phyloP scores from a whole-genome alignment of 2,113 vertebrate species.

The Solea solea region DNA sequence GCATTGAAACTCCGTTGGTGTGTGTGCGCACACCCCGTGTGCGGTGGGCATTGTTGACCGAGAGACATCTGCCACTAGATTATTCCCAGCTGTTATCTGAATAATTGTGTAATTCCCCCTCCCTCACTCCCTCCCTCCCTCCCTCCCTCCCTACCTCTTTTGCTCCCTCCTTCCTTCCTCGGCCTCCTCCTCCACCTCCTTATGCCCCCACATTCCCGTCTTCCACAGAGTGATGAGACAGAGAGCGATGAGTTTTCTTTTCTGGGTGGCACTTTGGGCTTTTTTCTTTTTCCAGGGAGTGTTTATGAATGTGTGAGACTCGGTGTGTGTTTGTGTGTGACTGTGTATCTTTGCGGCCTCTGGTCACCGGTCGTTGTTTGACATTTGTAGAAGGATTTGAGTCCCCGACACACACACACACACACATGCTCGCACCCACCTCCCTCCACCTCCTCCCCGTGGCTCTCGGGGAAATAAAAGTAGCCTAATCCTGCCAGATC shows the following conservation, averaged over 20 bases:
- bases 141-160: conserved; percentile 1
- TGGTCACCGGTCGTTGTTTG: conserved; percentile 70
- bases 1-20: conserved; percentile 56
- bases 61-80: conserved; percentile 86
- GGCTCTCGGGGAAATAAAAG: conserved; percentile 77
- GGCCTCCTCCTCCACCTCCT: conserved; percentile 27
- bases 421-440: background rate
- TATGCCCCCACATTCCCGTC: conserved; percentile 50
- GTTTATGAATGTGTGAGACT: conserved; percentile 50
- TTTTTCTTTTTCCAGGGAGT: conserved; percentile 4
- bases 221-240: conserved; percentile 52
- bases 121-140: background rate
- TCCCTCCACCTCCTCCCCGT: conserved; percentile 32
- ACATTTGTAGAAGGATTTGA: conserved; percentile 77
- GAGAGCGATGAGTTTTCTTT: conserved; percentile 58
- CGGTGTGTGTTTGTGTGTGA: conserved; percentile 4
- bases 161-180: background rate
- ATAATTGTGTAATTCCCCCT: conserved; percentile 83
- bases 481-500: conserved; percentile 79
- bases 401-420: background rate
- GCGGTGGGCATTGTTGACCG: conserved; percentile 84
- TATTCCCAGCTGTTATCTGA: conserved; percentile 87
- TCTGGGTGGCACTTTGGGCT: conserved; percentile 34
- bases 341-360: conserved; percentile 30
- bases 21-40: conserved; percentile 50